Percentiles rank a stretch among this genome's conserved stretches.
Evolutionary conservation across 2,113 vertebrate genomes (phyloP).

Genomic region (Galeopterus variegatus): DNA sequence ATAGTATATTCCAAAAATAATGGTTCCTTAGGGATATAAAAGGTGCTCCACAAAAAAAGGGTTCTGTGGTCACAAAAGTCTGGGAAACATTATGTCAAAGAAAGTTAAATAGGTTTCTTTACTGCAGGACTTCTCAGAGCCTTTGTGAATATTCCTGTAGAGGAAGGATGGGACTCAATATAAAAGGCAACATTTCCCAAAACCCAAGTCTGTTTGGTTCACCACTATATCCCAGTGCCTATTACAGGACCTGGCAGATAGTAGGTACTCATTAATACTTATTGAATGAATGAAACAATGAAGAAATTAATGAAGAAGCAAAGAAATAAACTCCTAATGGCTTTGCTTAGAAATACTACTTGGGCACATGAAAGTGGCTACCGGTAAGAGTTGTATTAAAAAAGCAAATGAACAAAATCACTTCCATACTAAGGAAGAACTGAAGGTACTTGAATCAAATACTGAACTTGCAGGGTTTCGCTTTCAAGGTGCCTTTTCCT

Average conservation of each 20-base stretch:
- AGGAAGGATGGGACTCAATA: not conserved
- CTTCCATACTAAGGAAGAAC: not conserved
- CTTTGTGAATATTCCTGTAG: not conserved
- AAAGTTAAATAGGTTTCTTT: not conserved
- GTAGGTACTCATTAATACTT: not conserved
- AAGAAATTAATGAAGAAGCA: not conserved
- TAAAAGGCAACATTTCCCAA: not conserved
- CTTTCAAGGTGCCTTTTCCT: not conserved
- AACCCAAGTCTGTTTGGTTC: not conserved
- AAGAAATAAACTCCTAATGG: not conserved
- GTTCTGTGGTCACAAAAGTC: not conserved
- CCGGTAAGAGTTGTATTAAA: not conserved
- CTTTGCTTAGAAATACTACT: not conserved
- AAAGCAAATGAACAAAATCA: not conserved
- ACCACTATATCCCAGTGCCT: not conserved
- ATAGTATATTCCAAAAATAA: not conserved
- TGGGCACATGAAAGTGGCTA: not conserved
- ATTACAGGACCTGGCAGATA: not conserved
- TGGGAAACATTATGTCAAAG: not conserved
- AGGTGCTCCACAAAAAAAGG: not conserved
- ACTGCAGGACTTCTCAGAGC: not conserved
- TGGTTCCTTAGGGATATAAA: not conserved
- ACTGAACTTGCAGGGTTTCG: not conserved
- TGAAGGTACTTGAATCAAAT: not conserved
- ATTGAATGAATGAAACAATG: conserved; percentile 12